Conservation (phyloP, 2,888 invertebrate species). For the Tetranychus truncatus region DNA sequence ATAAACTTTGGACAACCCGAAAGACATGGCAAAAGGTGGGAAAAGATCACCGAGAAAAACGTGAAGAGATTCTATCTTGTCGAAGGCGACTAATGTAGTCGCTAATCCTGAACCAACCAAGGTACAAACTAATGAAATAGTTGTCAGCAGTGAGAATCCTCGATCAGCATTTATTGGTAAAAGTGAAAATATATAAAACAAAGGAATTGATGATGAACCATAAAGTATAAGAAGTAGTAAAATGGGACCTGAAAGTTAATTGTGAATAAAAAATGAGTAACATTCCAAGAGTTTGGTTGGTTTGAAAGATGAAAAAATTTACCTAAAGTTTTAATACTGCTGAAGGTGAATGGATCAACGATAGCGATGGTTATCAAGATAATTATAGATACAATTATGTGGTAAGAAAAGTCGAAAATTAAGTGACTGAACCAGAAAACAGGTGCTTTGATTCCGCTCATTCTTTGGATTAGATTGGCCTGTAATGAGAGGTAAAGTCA, state of each 20-base stretch:
- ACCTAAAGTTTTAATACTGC: not conserved
- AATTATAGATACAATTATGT: not conserved
- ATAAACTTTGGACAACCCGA: not conserved
- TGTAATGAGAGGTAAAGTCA: not conserved
- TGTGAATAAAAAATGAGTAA: not conserved
- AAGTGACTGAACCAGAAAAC: not conserved
- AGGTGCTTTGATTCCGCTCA: not conserved
- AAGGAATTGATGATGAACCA: slow-evolving; percentile 25
- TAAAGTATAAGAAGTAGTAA: slow-evolving; percentile 22
- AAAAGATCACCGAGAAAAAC: not conserved
- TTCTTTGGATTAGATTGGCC: not conserved
- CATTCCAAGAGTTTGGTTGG: not conserved
- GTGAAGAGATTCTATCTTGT: not conserved
- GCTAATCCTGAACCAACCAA: not conserved
- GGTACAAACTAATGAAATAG: slow-evolving; percentile 18
- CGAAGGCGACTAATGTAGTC: not conserved
- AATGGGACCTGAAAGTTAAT: not conserved
- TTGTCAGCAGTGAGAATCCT: slow-evolving; percentile 22
- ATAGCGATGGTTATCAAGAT: not conserved
- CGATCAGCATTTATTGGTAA: slow-evolving; percentile 22
- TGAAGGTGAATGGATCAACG: not conserved
- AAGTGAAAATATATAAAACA: slow-evolving; percentile 25
- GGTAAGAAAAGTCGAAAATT: not conserved
- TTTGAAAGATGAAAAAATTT: not conserved
- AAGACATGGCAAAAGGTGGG: not conserved